Base-by-base conservation (phyloP, 2,797 vertebrate genomes). In the Mus spretus region DNA sequence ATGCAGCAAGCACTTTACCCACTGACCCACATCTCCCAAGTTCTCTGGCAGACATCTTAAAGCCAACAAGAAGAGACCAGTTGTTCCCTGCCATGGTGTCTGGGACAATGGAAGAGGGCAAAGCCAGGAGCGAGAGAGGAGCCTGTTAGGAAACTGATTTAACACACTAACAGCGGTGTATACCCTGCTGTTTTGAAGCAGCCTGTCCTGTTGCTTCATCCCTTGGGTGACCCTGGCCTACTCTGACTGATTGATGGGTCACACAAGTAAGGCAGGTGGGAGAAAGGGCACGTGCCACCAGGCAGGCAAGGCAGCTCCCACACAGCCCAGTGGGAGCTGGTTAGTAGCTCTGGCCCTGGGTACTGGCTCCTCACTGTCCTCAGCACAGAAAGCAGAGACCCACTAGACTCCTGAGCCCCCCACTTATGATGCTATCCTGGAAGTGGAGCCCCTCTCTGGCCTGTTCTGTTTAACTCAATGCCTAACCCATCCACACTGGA, bases 111-210 rank as follows among this genome's bases (percentile, higher is more conserved):
- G 81, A 96, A 97, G 97, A 97, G 91, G 91, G 34, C 75, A 94
- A 93, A 95, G 96, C 85, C 95, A 96, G 97, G 94, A 95, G 97
- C 94, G 83, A 93, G 80, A 77, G 84, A 97, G 96, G 95, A 90
- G 98, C 97, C 98, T 98, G 98, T 97, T 98, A 99, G 98, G 97
- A 98, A 98, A 98, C 98, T 96, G n/a, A 91, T 92, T 97, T 97
- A 83, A 53, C 44, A 13, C 9, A 37, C 65, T 26, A 86, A 53
- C 47, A 26, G 65, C 4, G 31, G 92, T 94, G 97, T 97, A 88
- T 57, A 96, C 79, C 28, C 88, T 97, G 89, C 94, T 89, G 84
- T 97, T 96, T 93, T 91, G 96, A 96, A 95, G 97, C 97, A 87
- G 80, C 96, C 95, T 82, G 92, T 1, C 1, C 57, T 61, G 80